Conservation (phyloP, 2,113 vertebrate species). For the Hypanus sabinus region DNA sequence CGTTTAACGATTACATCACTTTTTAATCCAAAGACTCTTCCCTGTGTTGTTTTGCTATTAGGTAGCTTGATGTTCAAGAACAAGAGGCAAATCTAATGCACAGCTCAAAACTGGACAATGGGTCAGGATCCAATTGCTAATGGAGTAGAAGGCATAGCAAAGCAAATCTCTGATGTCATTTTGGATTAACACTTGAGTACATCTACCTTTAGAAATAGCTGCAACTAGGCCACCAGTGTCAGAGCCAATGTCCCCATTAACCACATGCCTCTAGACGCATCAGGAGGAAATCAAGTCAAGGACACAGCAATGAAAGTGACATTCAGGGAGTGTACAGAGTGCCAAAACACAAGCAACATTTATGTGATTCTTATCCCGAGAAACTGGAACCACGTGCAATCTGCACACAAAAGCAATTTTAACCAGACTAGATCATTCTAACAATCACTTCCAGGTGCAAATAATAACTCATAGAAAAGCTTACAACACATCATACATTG, state of each 20-base stretch:
- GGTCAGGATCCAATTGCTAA: neutral
- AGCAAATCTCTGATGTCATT: neutral
- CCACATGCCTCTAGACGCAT: neutral
- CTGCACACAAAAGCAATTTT: no score
- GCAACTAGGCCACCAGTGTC: no score
- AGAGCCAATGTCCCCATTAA: neutral
- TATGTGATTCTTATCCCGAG: no score
- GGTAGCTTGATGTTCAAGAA: neutral
- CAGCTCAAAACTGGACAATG: neutral
- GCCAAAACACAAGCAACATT: neutral
- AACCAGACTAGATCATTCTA: no score
- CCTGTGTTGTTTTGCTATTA: neutral
- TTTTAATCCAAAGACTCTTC: no score
- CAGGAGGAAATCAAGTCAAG: neutral
- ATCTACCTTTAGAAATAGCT: no score
- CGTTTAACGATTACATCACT: no score
- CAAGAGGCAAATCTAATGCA: neutral
- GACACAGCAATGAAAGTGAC: neutral
- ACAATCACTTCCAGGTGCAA: no score
- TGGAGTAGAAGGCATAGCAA: neutral
- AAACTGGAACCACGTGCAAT: no score
- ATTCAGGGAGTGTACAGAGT: neutral
- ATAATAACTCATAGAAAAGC: no score
- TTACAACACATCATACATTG: no score
- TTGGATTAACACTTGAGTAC: no score